Evolutionary conservation across 1,140 invertebrate species (phyloP), one percentile per base, ranked within the genome.

Genomic region (Bombyx mandarina): DNA sequence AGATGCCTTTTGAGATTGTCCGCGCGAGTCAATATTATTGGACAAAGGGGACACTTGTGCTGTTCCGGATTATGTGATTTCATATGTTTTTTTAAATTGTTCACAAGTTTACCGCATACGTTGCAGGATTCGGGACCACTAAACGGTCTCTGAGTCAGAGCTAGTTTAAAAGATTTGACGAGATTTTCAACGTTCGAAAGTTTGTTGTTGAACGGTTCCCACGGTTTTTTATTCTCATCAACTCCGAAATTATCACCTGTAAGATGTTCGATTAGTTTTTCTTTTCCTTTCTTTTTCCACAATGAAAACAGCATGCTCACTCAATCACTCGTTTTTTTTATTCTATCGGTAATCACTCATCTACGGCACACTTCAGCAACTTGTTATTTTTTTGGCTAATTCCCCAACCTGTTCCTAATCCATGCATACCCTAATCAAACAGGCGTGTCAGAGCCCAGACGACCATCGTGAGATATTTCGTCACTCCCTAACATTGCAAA

Each of bases 1-100:
- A 93, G 90, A 78, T 93, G 93, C 47, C 90, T 88, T 84, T 93
- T 93, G 70, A 93, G 89, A 69, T 93, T 93, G 75, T 93, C 92
- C 63, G 91, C 91, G 56, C 92, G 88, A 56, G 92, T 93, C 62
- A 93, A 90, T 55, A 91, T 90, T 61, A 92, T 90, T 22, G 90
- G 89, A 77, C 92, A 93, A 59, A 91, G 85, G 8, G 92, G 92
- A 77, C 92, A 93, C 68, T 90, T 90, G 75, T 92, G 92, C 62
- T 91, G 91, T 76, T 92, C 91, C 9, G 92, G 92, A 58, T 91
- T 89, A 72, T 93, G 92, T 46, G 92, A 92, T 73, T 92, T 91
- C 77, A 91, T 88, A 71, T 93, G 92, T 75, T 94, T 93, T 89
- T 93, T 92, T 66, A 92, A 88, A 86, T 93, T 93, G 69, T 89